Conservation (phyloP, 2,797 vertebrate species). For the Apodemus agrarius region DNA sequence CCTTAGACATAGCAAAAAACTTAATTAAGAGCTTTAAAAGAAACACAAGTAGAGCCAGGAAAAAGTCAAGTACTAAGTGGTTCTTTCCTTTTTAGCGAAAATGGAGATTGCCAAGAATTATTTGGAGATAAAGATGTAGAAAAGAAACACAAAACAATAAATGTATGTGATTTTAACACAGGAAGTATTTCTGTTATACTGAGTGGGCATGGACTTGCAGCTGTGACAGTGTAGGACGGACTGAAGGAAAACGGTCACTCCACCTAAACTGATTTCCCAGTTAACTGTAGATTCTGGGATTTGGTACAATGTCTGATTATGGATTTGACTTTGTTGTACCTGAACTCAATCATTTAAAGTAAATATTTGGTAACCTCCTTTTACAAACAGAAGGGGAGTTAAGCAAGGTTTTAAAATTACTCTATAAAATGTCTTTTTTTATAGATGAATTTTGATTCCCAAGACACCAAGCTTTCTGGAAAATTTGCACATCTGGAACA, state of each 20-base stretch:
- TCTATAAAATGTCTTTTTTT: neutral
- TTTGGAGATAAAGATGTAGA: neutral
- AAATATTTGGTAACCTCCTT: neutral
- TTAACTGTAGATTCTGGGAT: neutral
- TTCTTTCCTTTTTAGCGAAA: neutral
- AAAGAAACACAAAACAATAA: neutral
- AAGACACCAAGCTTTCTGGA: neutral
- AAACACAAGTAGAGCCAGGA: slow-evolving; percentile 3
- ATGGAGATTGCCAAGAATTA: neutral
- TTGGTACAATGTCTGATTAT: neutral
- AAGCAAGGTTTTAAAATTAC: neutral
- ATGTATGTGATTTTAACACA: neutral
- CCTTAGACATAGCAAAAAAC: neutral
- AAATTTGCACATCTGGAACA: neutral
- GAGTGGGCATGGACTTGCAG: neutral
- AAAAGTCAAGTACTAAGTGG: neutral
- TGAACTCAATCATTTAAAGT: neutral
- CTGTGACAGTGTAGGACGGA: neutral
- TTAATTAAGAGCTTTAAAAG: slow-evolving; percentile 13
- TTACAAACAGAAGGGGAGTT: neutral
- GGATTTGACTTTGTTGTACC: neutral
- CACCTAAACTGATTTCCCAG: neutral
- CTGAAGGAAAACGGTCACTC: neutral
- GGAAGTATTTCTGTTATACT: neutral
- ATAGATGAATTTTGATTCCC: neutral